phyloP scores from a whole-genome alignment of 64 coral and sea anemone genomes.

The Montipora cactus region DNA sequence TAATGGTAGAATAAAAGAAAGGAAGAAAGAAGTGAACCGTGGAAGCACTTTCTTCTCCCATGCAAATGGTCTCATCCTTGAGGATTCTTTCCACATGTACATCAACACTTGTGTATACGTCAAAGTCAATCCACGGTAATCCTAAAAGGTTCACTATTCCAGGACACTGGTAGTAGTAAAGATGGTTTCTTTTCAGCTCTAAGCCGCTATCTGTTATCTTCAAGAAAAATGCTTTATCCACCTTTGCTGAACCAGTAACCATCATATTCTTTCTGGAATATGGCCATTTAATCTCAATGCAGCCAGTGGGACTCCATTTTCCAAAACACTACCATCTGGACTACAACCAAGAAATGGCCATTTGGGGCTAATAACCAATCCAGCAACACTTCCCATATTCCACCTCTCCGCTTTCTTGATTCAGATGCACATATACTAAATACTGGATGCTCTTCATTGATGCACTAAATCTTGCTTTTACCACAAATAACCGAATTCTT shows the following conservation, averaged over 20 bases:
- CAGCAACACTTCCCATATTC: not conserved
- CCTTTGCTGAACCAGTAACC: constrained; percentile 30
- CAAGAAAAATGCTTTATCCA: constrained; percentile 3
- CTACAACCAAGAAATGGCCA: constrained; percentile 4
- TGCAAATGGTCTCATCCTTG: not conserved
- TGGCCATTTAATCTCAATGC: constrained; percentile 67
- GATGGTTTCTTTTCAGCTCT: constrained; percentile 45
- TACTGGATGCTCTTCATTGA: too few species aligned
- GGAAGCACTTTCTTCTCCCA: constrained; percentile 4
- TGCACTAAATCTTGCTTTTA: too few species aligned
- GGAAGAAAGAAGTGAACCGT: constrained; percentile 36
- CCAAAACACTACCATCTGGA: constrained; percentile 49
- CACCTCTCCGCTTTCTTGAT: too few species aligned
- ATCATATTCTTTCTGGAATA: constrained; percentile 2
- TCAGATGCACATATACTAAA: too few species aligned
- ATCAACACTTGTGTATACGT: constrained; percentile 31
- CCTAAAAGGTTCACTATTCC: constrained; percentile 42
- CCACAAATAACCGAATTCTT: too few species aligned
- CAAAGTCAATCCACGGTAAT: too few species aligned
- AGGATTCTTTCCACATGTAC: constrained; percentile 28
- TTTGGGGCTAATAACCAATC: constrained; percentile 11
- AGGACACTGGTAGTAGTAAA: constrained; percentile 52
- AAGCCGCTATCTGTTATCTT: constrained; percentile 10
- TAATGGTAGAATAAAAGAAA: not conserved
- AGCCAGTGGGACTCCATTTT: constrained; percentile 11